Evolutionary conservation across 2,797 vertebrate genomes (phyloP).

Genomic region (Poeciliopsis paucimaculata): DNA sequence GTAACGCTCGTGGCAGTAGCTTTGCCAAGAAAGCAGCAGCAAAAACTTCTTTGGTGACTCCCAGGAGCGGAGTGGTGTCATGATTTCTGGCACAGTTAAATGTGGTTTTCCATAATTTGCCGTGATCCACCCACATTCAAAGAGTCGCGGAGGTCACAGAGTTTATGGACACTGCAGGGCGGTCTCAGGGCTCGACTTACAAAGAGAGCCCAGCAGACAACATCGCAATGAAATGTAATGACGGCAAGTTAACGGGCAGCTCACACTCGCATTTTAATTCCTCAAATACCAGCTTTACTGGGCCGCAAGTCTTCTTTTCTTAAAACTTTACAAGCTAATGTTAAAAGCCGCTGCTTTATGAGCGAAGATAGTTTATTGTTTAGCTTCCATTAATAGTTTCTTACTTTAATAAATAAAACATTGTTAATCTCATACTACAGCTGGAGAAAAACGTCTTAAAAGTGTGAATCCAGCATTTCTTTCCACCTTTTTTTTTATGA

Average conservation of each 20-base stretch:
- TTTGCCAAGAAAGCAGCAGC: background rate
- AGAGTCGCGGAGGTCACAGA: background rate
- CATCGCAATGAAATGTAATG: background rate
- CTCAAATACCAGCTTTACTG: background rate
- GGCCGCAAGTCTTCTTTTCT: background rate
- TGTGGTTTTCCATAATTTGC: background rate
- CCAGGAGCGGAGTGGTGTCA: background rate
- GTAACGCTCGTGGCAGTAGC: background rate
- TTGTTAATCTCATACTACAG: background rate
- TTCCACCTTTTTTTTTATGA: constrained; percentile 8
- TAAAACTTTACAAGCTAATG: background rate
- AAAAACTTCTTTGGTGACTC: background rate
- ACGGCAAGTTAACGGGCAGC: background rate
- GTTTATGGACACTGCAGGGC: background rate
- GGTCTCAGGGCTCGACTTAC: background rate
- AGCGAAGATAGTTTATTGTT: background rate
- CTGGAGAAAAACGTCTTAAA: background rate
- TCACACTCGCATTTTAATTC: background rate
- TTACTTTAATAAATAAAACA: background rate
- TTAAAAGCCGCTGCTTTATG: background rate
- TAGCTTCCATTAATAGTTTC: background rate
- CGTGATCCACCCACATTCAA: background rate
- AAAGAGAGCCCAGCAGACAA: background rate
- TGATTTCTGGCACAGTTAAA: background rate
- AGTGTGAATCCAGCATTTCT: background rate